A percentile compares a stretch with the other conserved stretches of the same genome.
These are phyloP conservation scores for Charadrius vociferus DNA, from an alignment of 2,113 vertebrate genomes.

Conservation along the genomic window DNA sequence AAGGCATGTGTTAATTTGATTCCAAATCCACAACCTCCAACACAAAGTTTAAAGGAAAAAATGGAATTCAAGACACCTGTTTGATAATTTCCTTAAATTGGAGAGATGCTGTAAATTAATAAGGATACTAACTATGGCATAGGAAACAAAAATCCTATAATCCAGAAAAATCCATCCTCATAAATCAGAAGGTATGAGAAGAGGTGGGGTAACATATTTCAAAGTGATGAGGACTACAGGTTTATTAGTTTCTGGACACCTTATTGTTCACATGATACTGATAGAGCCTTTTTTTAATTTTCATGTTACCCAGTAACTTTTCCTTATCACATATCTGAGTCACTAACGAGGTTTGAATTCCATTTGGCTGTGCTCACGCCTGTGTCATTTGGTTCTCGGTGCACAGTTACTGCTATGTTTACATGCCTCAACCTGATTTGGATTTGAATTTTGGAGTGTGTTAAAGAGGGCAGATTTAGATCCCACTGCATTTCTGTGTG, in stretches of 20 bases:
- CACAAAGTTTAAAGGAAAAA: not conserved
- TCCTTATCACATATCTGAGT: not conserved
- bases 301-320: not conserved
- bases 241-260: not conserved
- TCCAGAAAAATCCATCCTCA: not conserved
- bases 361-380: not conserved
- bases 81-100: not conserved
- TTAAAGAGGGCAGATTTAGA: not conserved
- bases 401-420: not conserved
- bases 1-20: not conserved
- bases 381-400: accelerated
- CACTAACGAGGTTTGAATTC: not conserved
- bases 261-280: not conserved
- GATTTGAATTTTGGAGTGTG: not conserved
- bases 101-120: not conserved
- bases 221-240: not conserved
- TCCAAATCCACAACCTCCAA: not conserved
- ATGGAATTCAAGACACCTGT: not conserved
- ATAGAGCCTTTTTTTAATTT: not conserved
- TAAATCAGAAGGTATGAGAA: not conserved
- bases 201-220: not conserved
- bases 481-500: not conserved
- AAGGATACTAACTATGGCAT: not conserved
- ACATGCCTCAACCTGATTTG: not conserved
- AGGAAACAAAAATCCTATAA: not conserved